Percentiles rank a stretch among this genome's conserved stretches.
These are phyloP conservation scores for Patella ulyssiponensis DNA, from an alignment of 2,888 invertebrate species.

Conservation along the genomic window DNA sequence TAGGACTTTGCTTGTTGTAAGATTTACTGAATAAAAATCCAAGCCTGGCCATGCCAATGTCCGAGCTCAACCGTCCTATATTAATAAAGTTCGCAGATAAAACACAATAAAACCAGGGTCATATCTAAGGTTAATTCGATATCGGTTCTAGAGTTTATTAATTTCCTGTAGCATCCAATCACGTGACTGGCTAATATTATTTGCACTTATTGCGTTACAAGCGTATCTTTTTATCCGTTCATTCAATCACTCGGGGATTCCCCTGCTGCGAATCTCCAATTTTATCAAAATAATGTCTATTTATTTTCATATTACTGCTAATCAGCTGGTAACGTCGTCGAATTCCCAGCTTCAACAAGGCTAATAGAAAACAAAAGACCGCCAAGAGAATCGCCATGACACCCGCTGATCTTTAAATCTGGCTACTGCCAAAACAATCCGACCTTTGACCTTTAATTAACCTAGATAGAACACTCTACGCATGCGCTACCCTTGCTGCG, in stretches of 20 bases:
- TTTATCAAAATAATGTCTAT: conserved; percentile 9
- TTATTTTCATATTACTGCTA: conserved; percentile 9
- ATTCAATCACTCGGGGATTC: not conserved
- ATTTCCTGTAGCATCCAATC: not conserved
- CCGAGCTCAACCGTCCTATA: too few relatives aligned
- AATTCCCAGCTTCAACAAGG: not conserved
- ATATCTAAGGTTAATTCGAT: not conserved
- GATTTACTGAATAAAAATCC: too few relatives aligned
- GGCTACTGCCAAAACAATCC: not conserved
- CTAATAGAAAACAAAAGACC: conserved; percentile 7
- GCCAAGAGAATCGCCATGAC: not conserved
- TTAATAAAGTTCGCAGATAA: too few relatives aligned
- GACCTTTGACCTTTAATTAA: conserved; percentile 7
- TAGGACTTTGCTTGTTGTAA: too few relatives aligned
- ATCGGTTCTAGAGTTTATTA: not conserved
- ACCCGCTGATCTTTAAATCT: not conserved
- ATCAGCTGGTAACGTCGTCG: not conserved
- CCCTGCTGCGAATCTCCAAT: not conserved
- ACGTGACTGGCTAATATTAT: conserved; percentile 5
- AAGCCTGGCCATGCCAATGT: too few relatives aligned
- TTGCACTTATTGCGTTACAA: conserved; percentile 3
- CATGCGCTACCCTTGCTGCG: not conserved
- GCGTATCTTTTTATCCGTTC: not conserved
- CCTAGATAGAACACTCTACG: conserved; percentile 1
- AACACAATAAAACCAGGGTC: not conserved